Conservation (phyloP, 2,113 vertebrate species). For the Gallinago undulata region DNA sequence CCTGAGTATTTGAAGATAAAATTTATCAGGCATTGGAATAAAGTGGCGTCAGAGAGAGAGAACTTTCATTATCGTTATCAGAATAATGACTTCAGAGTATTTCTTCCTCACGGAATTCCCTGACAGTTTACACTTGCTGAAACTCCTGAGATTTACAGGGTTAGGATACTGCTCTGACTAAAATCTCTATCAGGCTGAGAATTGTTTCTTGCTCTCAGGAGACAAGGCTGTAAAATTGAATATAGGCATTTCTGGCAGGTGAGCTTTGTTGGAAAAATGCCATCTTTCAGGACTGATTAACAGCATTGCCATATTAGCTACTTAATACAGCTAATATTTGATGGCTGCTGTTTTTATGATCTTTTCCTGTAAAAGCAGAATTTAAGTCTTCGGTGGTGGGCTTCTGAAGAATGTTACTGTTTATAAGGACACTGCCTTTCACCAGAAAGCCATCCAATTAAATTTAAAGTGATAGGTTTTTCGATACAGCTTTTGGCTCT, state of each 20-base stretch:
- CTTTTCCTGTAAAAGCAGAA: not conserved
- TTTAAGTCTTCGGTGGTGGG: not conserved
- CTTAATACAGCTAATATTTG: not conserved
- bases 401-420: not conserved
- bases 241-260: not conserved
- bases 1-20: not conserved
- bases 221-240: not conserved
- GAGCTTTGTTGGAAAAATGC: not conserved
- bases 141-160: not conserved
- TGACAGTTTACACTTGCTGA: not conserved
- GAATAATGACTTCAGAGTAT: not conserved
- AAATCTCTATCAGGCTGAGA: not conserved
- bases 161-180: not conserved
- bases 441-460: accelerated
- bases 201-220: not conserved
- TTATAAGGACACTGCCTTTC: not conserved
- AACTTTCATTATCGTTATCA: not conserved
- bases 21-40: not conserved
- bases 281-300: not conserved
- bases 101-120: not conserved
- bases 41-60: not conserved
- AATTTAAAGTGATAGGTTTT: not conserved
- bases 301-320: not conserved
- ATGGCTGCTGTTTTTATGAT: not conserved
- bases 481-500: not conserved